Evolutionary conservation across 2,113 vertebrate genomes (phyloP).

Genomic region (Nannobrachium achirus): DNA sequence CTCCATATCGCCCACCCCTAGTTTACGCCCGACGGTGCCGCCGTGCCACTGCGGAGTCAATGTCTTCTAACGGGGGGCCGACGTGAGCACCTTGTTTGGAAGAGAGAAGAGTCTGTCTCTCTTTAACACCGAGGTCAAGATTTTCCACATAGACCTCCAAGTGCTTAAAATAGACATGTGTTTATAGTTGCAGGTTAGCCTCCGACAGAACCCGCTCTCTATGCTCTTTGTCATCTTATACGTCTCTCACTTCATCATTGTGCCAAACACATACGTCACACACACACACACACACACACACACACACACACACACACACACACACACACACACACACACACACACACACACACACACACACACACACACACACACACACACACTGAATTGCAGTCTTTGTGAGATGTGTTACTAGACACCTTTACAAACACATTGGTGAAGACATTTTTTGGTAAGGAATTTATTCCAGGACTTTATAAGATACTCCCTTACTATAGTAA

Average conservation of each 20-base stretch:
- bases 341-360: constrained; percentile 8
- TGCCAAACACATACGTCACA: constrained; percentile 9
- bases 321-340: constrained; percentile 9
- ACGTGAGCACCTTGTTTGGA: constrained; percentile 75
- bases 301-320: constrained; percentile 15
- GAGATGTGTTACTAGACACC: too few relatives aligned
- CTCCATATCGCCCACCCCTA: too few relatives aligned
- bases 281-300: neutral
- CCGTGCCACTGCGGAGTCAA: too few relatives aligned
- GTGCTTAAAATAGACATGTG: constrained; percentile 71
- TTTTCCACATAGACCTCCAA: constrained; percentile 67
- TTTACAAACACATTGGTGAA: too few relatives aligned
- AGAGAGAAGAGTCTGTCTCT: constrained; percentile 54
- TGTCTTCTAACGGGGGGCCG: too few relatives aligned
- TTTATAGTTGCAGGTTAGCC: constrained; percentile 72
- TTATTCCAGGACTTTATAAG: too few relatives aligned
- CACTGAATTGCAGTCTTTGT: too few relatives aligned
- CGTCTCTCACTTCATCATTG: neutral
- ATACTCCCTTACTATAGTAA: too few relatives aligned
- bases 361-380: constrained; percentile 3
- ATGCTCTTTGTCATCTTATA: neutral
- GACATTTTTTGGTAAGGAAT: too few relatives aligned
- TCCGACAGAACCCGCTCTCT: constrained; percentile 32
- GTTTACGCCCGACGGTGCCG: too few relatives aligned
- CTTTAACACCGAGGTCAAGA: constrained; percentile 60